Conservation (phyloP, 2,888 invertebrate genomes). For the Liopterus haemorrhoidalis region DNA sequence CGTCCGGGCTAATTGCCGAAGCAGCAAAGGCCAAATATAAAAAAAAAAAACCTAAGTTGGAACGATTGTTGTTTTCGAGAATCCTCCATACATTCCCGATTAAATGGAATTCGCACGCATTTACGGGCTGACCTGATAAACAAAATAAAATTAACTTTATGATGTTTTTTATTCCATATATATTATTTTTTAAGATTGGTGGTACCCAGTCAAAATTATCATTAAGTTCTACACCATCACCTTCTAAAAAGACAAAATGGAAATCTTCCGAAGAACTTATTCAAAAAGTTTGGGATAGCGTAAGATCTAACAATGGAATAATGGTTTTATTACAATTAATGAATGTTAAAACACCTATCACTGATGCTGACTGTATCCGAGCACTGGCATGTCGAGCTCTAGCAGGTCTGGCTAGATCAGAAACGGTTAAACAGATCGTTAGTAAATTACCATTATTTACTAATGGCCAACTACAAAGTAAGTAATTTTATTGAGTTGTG, state of each 20-base stretch:
- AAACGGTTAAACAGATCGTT: constrained; percentile 89
- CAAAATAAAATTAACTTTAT: too few species aligned
- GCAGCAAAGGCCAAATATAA: too few species aligned
- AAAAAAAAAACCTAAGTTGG: too few species aligned
- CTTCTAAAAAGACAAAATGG: constrained; percentile 57
- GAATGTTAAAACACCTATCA: constrained; percentile 89
- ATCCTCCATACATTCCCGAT: too few species aligned
- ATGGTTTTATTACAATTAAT: constrained; percentile 88
- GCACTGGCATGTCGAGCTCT: constrained; percentile 90
- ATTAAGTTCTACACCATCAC: constrained; percentile 40
- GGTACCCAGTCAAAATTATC: constrained; percentile 50
- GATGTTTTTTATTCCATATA: constrained; percentile 8
- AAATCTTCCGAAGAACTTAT: constrained; percentile 79
- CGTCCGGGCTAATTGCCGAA: too few species aligned
- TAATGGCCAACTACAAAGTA: constrained; percentile 84
- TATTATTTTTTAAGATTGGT: constrained; percentile 43
- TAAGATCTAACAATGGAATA: constrained; percentile 91
- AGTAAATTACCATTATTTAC: constrained; percentile 92
- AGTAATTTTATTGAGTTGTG: constrained; percentile 32
- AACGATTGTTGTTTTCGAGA: too few species aligned
- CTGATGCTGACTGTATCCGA: constrained; percentile 92
- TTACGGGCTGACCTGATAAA: too few species aligned
- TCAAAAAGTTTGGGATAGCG: constrained; percentile 90
- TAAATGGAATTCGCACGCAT: too few species aligned
- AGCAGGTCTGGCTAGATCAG: constrained; percentile 88